Percentiles rank a stretch among this genome's conserved stretches.
Conservation (phyloP, 2,797 vertebrate species). For the Anableps anableps region DNA sequence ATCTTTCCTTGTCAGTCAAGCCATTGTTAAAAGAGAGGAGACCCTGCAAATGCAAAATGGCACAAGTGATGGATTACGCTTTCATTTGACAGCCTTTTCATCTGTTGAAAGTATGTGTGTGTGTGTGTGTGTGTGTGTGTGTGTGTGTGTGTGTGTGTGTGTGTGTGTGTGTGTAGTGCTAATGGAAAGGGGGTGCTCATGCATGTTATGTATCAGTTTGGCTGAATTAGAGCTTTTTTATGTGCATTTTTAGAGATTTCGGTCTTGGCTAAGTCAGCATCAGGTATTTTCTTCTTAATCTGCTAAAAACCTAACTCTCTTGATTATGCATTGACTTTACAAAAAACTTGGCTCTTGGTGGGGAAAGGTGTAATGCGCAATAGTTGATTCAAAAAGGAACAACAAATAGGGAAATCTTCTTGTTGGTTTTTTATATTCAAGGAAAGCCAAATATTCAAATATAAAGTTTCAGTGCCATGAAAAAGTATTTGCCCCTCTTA, state of each 20-base stretch:
- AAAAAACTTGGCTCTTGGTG: not conserved
- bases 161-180: constrained; percentile 26
- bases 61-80: constrained; percentile 83
- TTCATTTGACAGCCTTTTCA: constrained; percentile 79
- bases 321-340: not conserved
- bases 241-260: constrained; percentile 13
- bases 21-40: constrained; percentile 75
- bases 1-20: constrained; percentile 77
- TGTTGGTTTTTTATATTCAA: not conserved
- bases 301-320: not conserved
- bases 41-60: constrained; percentile 77
- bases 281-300: too few species aligned
- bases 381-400: not conserved
- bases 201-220: constrained; percentile 11
- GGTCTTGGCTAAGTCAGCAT: not conserved
- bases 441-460: not conserved
- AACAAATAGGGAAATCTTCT: not conserved
- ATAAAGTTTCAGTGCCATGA: not conserved
- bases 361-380: not conserved
- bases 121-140: constrained; percentile 32
- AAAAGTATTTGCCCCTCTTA: not conserved
- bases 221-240: constrained; percentile 26
- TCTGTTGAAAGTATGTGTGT: constrained; percentile 65
- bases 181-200: constrained; percentile 8
- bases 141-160: constrained; percentile 38